Percentiles rank a stretch among this genome's conserved stretches.
These are phyloP conservation scores for Amphipyra berbera DNA, from an alignment of 2,888 invertebrate species.

Conservation along the genomic window DNA sequence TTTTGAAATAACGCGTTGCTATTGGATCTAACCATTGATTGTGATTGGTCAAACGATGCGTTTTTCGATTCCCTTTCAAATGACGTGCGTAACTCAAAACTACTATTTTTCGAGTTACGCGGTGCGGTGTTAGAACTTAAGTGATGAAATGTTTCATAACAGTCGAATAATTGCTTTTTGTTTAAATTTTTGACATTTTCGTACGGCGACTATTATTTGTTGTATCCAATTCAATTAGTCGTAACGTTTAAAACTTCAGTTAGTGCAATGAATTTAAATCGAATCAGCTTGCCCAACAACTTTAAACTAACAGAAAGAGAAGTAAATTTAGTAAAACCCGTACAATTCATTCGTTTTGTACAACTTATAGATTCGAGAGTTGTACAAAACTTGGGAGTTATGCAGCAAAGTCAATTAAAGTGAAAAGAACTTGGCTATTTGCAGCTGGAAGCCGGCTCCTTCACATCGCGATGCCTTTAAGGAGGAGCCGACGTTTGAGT, in stretches of 20 bases:
- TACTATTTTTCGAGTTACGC: too few relatives aligned
- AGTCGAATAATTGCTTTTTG: too few relatives aligned
- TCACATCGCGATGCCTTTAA: constrained; percentile 3
- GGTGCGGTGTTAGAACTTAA: too few relatives aligned
- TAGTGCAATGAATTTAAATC: not conserved
- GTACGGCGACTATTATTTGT: too few relatives aligned
- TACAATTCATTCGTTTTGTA: constrained; percentile 6
- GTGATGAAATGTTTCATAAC: too few relatives aligned
- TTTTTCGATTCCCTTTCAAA: too few relatives aligned
- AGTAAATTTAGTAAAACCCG: constrained; percentile 3
- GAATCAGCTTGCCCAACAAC: not conserved
- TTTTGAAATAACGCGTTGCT: too few relatives aligned
- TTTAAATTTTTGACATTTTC: too few relatives aligned
- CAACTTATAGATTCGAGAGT: constrained; percentile 27
- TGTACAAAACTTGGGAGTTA: constrained; percentile 28
- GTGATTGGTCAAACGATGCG: too few relatives aligned
- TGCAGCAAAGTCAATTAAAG: constrained; percentile 48
- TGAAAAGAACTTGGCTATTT: constrained; percentile 42
- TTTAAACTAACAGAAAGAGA: not conserved
- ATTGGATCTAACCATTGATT: too few relatives aligned
- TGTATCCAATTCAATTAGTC: too few relatives aligned
- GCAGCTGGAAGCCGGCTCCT: constrained; percentile 1
- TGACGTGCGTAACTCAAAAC: too few relatives aligned
- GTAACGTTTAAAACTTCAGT: not conserved
- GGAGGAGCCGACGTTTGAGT: not conserved